Conservation (phyloP, 2,797 vertebrate species). For the Cottoperca gobio region DNA sequence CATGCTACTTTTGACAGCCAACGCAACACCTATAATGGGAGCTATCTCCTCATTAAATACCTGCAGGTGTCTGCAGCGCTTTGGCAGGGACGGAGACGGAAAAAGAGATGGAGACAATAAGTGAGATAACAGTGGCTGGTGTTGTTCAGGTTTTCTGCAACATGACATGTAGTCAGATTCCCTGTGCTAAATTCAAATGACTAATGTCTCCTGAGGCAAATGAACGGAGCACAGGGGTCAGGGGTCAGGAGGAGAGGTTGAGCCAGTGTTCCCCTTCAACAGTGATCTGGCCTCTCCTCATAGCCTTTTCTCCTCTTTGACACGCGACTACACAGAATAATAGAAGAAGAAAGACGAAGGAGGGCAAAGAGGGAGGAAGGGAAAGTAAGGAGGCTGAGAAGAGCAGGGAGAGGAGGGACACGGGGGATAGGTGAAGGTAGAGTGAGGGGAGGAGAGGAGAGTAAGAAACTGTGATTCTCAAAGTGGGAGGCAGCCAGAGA, state of each 20-base stretch:
- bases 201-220: constrained; percentile 67
- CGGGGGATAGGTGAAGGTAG: constrained; percentile 22
- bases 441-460: neutral
- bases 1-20: constrained; percentile 73
- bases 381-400: constrained; percentile 27
- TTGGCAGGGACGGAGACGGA: constrained; percentile 38
- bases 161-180: constrained; percentile 66
- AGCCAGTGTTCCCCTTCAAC: constrained; percentile 33
- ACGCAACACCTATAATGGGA: constrained; percentile 80
- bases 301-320: constrained; percentile 46
- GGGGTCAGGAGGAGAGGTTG: constrained; percentile 60
- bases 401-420: constrained; percentile 8
- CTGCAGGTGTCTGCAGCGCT: constrained; percentile 66
- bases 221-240: constrained; percentile 38
- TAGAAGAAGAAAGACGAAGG: constrained; percentile 29
- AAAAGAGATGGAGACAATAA: constrained; percentile 20
- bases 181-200: constrained; percentile 65
- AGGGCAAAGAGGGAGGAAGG: constrained; percentile 38
- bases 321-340: constrained; percentile 37
- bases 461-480: constrained; percentile 52
- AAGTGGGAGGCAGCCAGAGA: constrained; percentile 55
- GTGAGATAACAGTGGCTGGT: constrained; percentile 30
- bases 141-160: constrained; percentile 55
- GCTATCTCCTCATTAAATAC: constrained; percentile 83
- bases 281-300: constrained; percentile 56